Base-by-base conservation (phyloP, 1,140 invertebrate species). In the Ganaspis sp. region DNA sequence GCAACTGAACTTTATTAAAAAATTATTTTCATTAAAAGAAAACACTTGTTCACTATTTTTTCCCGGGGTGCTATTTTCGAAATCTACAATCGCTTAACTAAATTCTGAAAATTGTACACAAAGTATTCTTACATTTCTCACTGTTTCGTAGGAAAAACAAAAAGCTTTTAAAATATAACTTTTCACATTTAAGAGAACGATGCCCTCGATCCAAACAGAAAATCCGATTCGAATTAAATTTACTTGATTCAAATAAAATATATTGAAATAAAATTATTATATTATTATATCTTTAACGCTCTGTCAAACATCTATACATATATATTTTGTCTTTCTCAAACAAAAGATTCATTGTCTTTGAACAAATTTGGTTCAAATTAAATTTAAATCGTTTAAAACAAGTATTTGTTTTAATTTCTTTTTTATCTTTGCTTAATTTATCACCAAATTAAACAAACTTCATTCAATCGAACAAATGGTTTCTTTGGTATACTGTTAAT, bases 201-300 rank as follows among this genome's bases (percentile, higher is more conserved):
- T 34, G 29, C 29, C 6, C 29, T 34, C 29, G 29, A 34, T 34
- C 29, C 29, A 34, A 34, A 34, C 29, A 34, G 29, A 34, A 34
- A 34, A 34, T 34, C 15, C 12, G 15, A 4, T 15, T 45, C 12
- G 11, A 45, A 45, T 45, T 45, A 45, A 49, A 49, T 49, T 49
- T 49, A n/a, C 45, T 49, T n/a, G 3, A 49, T 17, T 49, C 45
- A 49, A 49, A 49, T n/a, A 49, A 49, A 49, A 49, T 49, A 17
- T n/a, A 17, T 49, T 49, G 45, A 49, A 49, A 49, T 49, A 49
- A 49, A 49, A 49, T 49, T 49, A 49, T n/a, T 49, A 49, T 49
- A 49, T 49, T 49, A 49, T 49, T 49, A 17, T 49, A 49, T 49
- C 45, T 49, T 49, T 49, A 49, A 49, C 45, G 45, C n/a, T 17